Evolutionary conservation across 37 sponge, comb jelly and placozoan species (phyloP).

Genomic region (Tethya wilhelma): DNA sequence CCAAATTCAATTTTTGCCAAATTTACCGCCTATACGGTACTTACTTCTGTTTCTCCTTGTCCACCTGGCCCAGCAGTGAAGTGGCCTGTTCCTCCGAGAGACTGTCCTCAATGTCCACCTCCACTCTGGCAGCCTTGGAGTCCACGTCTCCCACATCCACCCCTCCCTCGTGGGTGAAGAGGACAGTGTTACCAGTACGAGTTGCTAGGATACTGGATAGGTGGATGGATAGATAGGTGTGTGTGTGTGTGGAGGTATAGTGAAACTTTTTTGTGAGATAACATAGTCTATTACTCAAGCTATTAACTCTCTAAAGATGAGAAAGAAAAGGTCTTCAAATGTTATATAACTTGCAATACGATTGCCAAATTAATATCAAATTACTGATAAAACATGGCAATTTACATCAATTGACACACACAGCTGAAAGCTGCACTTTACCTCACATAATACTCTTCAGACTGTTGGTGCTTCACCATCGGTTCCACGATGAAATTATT

Average conservation of each 20-base stretch:
- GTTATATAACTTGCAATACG: too few species aligned
- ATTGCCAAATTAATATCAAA: too few species aligned
- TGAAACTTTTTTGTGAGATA: too few species aligned
- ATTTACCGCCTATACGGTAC: not conserved
- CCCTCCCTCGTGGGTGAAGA: conserved; percentile 94
- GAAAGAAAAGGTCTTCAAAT: too few species aligned
- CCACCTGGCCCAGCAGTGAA: conserved; percentile 25
- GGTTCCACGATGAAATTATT: conserved; percentile 92
- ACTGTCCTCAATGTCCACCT: conserved; percentile 54
- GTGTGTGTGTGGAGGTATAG: not conserved
- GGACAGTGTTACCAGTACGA: conserved; percentile 79
- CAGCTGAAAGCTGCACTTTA: not conserved
- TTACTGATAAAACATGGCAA: not conserved
- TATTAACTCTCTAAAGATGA: not conserved
- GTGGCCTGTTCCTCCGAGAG: conserved; percentile 60
- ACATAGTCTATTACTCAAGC: not conserved
- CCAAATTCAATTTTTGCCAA: too few species aligned
- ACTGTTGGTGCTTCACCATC: conserved; percentile 76
- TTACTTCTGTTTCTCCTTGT: conserved; percentile 55
- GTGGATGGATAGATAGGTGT: conserved; percentile 2
- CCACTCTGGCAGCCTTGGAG: conserved; percentile 61
- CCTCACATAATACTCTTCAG: conserved; percentile 58
- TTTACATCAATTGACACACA: not conserved
- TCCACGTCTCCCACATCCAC: conserved; percentile 96
- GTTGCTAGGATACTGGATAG: conserved; percentile 77